Conservation (phyloP, 1,140 invertebrate species). For the Mizuhopecten yessoensis region DNA sequence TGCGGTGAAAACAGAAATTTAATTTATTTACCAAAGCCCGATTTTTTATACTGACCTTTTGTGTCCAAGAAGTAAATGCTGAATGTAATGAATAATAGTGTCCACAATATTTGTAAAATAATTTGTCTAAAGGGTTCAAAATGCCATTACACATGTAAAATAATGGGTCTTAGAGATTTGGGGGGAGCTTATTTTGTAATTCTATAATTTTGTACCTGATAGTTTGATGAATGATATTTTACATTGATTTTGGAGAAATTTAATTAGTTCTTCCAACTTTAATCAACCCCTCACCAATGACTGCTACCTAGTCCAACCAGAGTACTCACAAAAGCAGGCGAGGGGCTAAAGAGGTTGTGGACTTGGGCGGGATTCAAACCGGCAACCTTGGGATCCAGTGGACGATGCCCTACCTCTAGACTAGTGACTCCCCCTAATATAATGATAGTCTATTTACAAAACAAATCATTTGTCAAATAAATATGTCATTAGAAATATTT, state of each 20-base stretch:
- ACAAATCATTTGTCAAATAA: constrained; percentile 51
- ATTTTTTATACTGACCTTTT: constrained; percentile 49
- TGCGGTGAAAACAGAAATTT: constrained; percentile 50
- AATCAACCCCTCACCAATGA: constrained; percentile 50
- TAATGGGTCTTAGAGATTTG: constrained; percentile 50
- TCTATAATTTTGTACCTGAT: constrained; percentile 51
- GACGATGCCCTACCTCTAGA: constrained; percentile 50
- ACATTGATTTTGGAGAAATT: constrained; percentile 51
- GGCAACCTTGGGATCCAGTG: constrained; percentile 50
- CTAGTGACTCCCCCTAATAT: constrained; percentile 50
- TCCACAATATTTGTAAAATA: constrained; percentile 51
- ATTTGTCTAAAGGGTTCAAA: constrained; percentile 51
- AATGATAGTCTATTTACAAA: constrained; percentile 51
- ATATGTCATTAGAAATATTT: constrained; percentile 51
- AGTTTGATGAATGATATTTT: constrained; percentile 51
- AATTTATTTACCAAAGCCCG: constrained; percentile 49
- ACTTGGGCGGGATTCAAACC: constrained; percentile 50
- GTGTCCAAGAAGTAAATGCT: constrained; percentile 50
- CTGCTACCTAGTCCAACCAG: constrained; percentile 50
- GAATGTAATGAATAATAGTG: constrained; percentile 51
- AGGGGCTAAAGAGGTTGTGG: constrained; percentile 50
- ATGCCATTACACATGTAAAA: constrained; percentile 51
- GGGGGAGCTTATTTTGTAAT: constrained; percentile 50
- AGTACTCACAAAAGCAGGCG: constrained; percentile 50
- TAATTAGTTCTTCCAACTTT: constrained; percentile 51